phyloP scores from a whole-genome alignment of 2,113 vertebrate genomes.

The Sorex fumeus region DNA sequence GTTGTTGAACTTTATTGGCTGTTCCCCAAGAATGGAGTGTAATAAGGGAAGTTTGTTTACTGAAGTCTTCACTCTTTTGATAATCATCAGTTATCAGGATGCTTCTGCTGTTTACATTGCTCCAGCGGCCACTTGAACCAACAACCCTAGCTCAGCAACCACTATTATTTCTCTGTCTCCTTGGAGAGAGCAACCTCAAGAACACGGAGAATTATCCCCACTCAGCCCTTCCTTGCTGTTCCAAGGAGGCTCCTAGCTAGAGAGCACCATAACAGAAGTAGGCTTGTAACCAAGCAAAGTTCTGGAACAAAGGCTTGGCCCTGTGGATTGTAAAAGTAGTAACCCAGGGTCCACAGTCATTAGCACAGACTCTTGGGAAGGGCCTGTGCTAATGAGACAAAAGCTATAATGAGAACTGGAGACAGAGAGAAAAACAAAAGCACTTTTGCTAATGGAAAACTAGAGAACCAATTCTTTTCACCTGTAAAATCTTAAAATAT shows the following conservation, averaged over 20 bases:
- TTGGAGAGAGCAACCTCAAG: background rate
- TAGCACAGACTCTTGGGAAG: background rate
- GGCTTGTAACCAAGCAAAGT: background rate
- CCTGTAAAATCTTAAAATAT: background rate
- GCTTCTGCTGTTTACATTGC: background rate
- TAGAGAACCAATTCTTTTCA: background rate
- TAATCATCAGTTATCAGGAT: background rate
- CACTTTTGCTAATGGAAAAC: slow-evolving; percentile 13
- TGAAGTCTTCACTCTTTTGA: background rate
- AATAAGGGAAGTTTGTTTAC: background rate
- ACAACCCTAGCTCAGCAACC: background rate
- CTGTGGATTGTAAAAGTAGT: background rate
- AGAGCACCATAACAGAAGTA: background rate
- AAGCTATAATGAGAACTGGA: too few species aligned
- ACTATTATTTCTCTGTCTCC: background rate
- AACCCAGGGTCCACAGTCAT: background rate
- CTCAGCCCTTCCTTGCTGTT: background rate
- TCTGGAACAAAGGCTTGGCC: background rate
- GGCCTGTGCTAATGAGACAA: background rate
- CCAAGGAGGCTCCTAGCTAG: background rate
- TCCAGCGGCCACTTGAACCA: background rate
- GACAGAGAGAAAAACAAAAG: too few species aligned
- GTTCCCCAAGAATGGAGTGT: background rate
- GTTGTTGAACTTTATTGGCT: background rate
- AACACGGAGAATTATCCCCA: background rate